Evolutionary conservation across 2,113 vertebrate genomes (phyloP).

Genomic region (Lucifuga dentata): DNA sequence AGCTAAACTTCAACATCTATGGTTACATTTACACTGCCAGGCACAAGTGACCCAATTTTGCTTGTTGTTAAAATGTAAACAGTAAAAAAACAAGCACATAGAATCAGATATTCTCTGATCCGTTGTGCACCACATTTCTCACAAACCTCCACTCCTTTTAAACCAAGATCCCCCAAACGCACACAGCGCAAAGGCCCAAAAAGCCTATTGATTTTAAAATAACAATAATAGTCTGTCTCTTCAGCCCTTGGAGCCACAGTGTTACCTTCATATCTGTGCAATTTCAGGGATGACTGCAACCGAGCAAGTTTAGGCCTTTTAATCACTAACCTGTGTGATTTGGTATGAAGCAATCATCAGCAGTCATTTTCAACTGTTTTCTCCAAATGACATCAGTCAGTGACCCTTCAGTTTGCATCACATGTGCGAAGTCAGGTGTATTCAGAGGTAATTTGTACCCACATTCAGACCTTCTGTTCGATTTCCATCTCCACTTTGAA

Average conservation of each 20-base stretch:
- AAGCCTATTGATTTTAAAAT: constrained; percentile 65
- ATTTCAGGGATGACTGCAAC: constrained; percentile 66
- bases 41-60: too few relatives aligned
- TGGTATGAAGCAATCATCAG: constrained; percentile 28
- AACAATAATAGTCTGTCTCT: constrained; percentile 37
- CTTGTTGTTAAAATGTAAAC: too few relatives aligned
- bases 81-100: too few relatives aligned
- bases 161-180: constrained; percentile 10
- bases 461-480: not conserved
- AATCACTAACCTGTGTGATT: constrained; percentile 46
- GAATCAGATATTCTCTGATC: too few relatives aligned
- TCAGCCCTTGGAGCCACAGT: constrained; percentile 22
- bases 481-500: constrained; percentile 27
- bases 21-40: too few relatives aligned
- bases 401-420: constrained; percentile 28
- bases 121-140: too few relatives aligned
- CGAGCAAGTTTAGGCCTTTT: constrained; percentile 40
- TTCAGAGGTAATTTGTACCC: constrained; percentile 1
- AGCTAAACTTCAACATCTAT: constrained; percentile 40
- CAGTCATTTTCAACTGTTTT: constrained; percentile 50
- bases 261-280: constrained; percentile 52
- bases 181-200: constrained; percentile 26
- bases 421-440: constrained; percentile 23
- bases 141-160: constrained; percentile 5
- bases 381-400: constrained; percentile 27